Evolutionary conservation across 2,888 invertebrate genomes (phyloP).

Genomic region (Atrina japonica): DNA sequence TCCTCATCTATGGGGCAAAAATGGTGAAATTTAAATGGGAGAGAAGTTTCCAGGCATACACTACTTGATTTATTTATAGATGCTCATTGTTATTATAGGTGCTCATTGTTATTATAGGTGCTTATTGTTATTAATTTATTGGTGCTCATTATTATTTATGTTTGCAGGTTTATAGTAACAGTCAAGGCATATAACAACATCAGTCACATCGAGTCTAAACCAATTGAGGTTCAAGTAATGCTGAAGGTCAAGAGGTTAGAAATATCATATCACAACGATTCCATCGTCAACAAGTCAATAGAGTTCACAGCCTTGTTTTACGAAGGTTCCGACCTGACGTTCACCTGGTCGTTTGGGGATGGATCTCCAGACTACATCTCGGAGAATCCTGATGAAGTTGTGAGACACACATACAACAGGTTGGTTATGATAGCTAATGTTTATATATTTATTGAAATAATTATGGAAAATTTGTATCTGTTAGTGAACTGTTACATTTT

Average conservation of each 20-base stretch:
- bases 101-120: too few relatives aligned
- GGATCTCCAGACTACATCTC: slow-evolving; percentile 51
- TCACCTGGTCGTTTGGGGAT: slow-evolving; percentile 79
- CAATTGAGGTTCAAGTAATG: slow-evolving; percentile 66
- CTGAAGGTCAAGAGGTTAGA: slow-evolving; percentile 54
- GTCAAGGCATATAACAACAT: slow-evolving; percentile 73
- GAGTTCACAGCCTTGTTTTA: slow-evolving; percentile 66
- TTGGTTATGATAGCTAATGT: slow-evolving; percentile 38
- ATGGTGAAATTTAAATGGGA: too few relatives aligned
- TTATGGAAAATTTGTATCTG: too few relatives aligned
- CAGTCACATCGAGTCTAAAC: slow-evolving; percentile 66
- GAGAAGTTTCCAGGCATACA: too few relatives aligned
- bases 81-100: too few relatives aligned
- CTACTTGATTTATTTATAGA: too few relatives aligned
- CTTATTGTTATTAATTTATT: not conserved
- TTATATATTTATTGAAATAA: not conserved
- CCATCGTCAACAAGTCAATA: slow-evolving; percentile 63
- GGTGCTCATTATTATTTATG: too few relatives aligned
- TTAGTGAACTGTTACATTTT: too few relatives aligned
- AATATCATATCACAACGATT: slow-evolving; percentile 47
- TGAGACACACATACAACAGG: slow-evolving; percentile 63
- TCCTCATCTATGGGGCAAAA: too few relatives aligned
- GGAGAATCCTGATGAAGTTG: not conserved
- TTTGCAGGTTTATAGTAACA: slow-evolving; percentile 66
- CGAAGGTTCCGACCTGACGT: slow-evolving; percentile 74